Evolutionary conservation across 2,888 invertebrate genomes (phyloP).

Genomic region (Coelinius sp.): DNA sequence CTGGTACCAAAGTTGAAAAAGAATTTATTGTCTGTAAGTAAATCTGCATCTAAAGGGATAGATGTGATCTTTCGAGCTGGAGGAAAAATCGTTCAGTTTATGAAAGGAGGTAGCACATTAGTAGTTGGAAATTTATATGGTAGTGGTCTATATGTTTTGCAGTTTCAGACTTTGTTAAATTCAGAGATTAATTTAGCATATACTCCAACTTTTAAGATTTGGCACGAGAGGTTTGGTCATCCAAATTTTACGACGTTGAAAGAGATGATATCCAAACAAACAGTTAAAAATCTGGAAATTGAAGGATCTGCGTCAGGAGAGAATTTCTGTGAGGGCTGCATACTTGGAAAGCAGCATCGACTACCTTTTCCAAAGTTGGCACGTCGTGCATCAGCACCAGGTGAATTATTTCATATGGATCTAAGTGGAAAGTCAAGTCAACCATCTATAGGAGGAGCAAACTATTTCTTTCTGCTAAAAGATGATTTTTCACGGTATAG

Average conservation of each 20-base stretch:
- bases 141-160: conserved; percentile 15
- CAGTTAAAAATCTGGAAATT: conserved; percentile 30
- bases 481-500: conserved; percentile 27
- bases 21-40: conserved; percentile 30
- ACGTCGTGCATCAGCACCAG: background rate
- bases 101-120: background rate
- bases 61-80: conserved; percentile 31
- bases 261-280: conserved; percentile 14
- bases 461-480: conserved; percentile 5
- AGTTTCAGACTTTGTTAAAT: conserved; percentile 20
- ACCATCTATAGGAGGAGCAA: background rate
- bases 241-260: conserved; percentile 34
- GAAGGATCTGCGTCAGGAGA: too few species aligned
- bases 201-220: conserved; percentile 1
- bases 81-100: conserved; percentile 28
- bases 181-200: background rate
- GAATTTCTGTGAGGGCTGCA: conserved; percentile 29
- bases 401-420: conserved; percentile 23
- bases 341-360: conserved; percentile 22
- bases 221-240: conserved; percentile 36
- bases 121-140: conserved; percentile 25
- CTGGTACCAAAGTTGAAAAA: conserved; percentile 29
- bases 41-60: conserved; percentile 8
- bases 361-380: conserved; percentile 24
- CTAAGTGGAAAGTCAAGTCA: background rate